A percentile compares a stretch with the other conserved stretches of the same genome.
Conservation (phyloP, 2,888 invertebrate species). For the Myopa tessellatipennis region DNA sequence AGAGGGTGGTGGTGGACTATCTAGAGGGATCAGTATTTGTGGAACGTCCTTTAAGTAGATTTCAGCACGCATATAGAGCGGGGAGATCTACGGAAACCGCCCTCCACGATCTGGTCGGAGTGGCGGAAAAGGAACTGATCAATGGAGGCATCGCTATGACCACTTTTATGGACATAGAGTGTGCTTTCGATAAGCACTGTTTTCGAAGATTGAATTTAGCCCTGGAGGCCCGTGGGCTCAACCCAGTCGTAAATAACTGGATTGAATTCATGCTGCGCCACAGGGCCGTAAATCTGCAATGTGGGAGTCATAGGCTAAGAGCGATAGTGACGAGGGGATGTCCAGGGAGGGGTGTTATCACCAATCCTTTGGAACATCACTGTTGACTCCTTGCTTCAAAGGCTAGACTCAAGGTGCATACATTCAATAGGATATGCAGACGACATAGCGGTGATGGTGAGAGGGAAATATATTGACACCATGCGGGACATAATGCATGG, state of each 20-base stretch:
- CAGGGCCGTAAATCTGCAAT: background rate
- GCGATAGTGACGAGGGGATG: slow-evolving; percentile 14
- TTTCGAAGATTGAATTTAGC: background rate
- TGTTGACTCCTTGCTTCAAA: slow-evolving; percentile 1
- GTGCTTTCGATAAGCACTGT: too few relatives aligned
- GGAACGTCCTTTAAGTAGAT: too few relatives aligned
- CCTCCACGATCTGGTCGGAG: too few relatives aligned
- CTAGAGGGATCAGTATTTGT: too few relatives aligned
- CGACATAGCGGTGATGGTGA: slow-evolving; percentile 15
- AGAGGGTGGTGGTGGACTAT: too few relatives aligned
- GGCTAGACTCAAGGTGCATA: background rate
- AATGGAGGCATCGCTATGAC: too few relatives aligned
- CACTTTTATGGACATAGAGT: too few relatives aligned
- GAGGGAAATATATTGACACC: slow-evolving; percentile 8
- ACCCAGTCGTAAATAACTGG: background rate
- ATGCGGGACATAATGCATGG: background rate
- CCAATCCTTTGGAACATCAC: slow-evolving; percentile 20
- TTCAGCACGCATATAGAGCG: too few relatives aligned
- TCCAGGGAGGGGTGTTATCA: slow-evolving; percentile 4
- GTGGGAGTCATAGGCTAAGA: background rate
- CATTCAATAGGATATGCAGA: slow-evolving; percentile 11
- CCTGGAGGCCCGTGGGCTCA: background rate
- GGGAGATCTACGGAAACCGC: too few relatives aligned
- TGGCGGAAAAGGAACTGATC: too few relatives aligned
- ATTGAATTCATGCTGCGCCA: background rate